Evolutionary conservation across 2,797 vertebrate genomes (phyloP).

Genomic region (Allenopithecus nigroviridis): DNA sequence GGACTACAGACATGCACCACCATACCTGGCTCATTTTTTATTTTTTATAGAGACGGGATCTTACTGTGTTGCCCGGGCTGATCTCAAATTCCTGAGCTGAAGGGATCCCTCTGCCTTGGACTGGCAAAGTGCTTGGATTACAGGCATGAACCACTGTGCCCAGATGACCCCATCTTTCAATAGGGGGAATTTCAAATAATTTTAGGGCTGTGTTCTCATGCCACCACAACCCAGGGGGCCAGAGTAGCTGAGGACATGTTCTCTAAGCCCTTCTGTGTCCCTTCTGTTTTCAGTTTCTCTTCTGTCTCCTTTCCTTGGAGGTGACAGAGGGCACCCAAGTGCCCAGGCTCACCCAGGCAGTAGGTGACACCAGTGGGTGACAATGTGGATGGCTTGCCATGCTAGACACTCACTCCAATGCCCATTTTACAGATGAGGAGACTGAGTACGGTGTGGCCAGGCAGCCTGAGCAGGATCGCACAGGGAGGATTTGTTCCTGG

Average conservation of each 20-base stretch:
- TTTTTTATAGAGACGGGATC: not conserved
- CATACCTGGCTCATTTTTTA: not conserved
- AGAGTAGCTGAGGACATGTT: not conserved
- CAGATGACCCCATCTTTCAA: not conserved
- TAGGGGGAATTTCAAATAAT: not conserved
- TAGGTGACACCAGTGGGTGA: not conserved
- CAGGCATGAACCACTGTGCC: not conserved
- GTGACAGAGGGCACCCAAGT: rapidly evolving
- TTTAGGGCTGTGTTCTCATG: not conserved
- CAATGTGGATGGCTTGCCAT: rapidly evolving
- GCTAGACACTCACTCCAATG: too few species aligned
- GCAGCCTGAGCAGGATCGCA: not conserved
- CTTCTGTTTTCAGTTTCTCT: not conserved
- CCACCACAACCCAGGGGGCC: not conserved
- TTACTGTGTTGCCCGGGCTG: not conserved
- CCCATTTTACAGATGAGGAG: not conserved
- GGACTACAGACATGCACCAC: not conserved
- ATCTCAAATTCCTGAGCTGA: not conserved
- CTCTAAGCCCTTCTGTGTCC: not conserved
- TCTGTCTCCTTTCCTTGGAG: not conserved
- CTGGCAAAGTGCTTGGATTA: not conserved
- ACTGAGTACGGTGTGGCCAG: not conserved
- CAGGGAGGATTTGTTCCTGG: not conserved
- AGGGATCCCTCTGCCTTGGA: not conserved
- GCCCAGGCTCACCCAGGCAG: not conserved